Base-by-base conservation (phyloP, 2,888 invertebrate genomes). In the Rhagophthalmus giganteus region DNA sequence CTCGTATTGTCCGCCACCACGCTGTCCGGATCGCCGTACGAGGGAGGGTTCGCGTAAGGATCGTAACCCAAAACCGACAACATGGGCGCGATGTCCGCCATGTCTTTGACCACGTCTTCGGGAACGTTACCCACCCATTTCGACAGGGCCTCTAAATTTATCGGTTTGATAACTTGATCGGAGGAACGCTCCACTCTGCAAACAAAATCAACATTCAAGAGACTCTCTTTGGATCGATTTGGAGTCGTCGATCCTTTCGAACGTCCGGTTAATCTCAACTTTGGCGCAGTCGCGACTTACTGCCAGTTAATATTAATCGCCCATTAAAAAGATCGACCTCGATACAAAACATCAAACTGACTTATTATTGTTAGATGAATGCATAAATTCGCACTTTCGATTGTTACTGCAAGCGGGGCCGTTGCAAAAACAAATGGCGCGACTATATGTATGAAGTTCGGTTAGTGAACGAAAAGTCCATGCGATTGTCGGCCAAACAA, bases 121-220 rank as follows among this genome's bases (percentile, higher is more conserved):
- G 94, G 93, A 70, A 94, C 83, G 71, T 88, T 83, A 48, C 90
- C 92, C 61, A 91, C 92, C 94, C 93, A 94, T 78, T 92, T 93
- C 66, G 86, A 84, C 58, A 98, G 81, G 34, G 98, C 98, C 76
- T 97, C 97, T 69, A 93, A 80, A 79, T 99, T 98, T 54, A 99
- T 90, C 8, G 98, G 95, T 70, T 97, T 96, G 74, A 98, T 94
- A 66, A 99, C 96, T 82, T 98, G 98, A 81, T 98, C 97, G 57
- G 95, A 95, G 34, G 96, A 96, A 55, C 96, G 85, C 78, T 98
- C 97, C 73, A 94, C 93, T 77, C 95, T 96, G 80, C 44, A 20
- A 75, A 76, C 59, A 58, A 60, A 56, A 31, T 59, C 57, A 50
- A 47, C 47, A 16, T 16, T n/a, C 26, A 27, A 42, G 46, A 45